These are phyloP conservation scores for Kryphioiulus occultus DNA, from an alignment of 2,888 invertebrate species.

Conservation along the genomic window DNA sequence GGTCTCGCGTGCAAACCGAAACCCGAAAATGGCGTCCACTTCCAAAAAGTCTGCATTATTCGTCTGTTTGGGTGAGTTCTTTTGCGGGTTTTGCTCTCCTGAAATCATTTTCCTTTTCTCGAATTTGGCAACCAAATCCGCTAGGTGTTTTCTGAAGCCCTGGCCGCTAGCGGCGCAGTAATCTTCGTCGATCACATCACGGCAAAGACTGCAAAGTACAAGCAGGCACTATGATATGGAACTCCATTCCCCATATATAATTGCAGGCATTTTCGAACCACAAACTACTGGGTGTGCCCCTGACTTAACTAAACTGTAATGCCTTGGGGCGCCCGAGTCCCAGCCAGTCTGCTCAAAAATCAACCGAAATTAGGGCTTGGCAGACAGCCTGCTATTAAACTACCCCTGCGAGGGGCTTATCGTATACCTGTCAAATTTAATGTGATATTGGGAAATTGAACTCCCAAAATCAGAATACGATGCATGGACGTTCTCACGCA, in stretches of 20 bases:
- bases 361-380: not conserved
- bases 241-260: not conserved
- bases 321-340: not conserved
- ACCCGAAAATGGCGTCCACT: not conserved
- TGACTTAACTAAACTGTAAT: not conserved
- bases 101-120: not conserved
- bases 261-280: not conserved
- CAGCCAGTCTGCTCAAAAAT: not conserved
- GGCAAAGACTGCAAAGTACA: not conserved
- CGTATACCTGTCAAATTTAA: not conserved
- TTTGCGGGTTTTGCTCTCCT: not conserved
- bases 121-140: not conserved
- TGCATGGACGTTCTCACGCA: not conserved
- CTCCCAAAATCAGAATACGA: not conserved
- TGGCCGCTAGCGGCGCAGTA: not conserved
- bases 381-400: not conserved
- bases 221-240: not conserved
- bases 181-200: not conserved
- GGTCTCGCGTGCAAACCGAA: not conserved
- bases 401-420: not conserved
- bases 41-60: constrained; percentile 40
- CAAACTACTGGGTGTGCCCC: not conserved
- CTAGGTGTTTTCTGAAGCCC: not conserved
- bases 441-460: not conserved
- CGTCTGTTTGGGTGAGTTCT: constrained; percentile 43